Conservation (phyloP, 2,797 vertebrate species). For the Brotula barbata region DNA sequence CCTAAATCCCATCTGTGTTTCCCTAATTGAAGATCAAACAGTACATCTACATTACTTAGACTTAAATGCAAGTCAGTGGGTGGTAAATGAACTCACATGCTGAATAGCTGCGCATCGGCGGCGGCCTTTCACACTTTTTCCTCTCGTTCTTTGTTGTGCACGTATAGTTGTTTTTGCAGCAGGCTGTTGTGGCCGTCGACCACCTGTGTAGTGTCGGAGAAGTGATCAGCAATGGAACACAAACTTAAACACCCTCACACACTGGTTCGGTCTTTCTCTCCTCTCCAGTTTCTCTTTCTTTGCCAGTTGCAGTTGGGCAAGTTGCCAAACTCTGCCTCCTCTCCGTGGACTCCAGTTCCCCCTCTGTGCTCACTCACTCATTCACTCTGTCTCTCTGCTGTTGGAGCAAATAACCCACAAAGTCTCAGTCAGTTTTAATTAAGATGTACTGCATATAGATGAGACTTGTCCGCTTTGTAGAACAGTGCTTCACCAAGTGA, state of each 20-base stretch:
- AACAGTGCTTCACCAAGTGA: constrained; percentile 35
- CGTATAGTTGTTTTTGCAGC: constrained; percentile 41
- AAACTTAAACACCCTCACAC: constrained; percentile 25
- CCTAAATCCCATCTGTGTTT: constrained; percentile 45
- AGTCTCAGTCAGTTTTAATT: constrained; percentile 69
- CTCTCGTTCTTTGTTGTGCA: constrained; percentile 44
- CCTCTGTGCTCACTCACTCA: constrained; percentile 54
- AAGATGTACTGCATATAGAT: constrained; percentile 62
- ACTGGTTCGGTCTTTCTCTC: constrained; percentile 1
- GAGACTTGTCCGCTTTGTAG: constrained; percentile 58
- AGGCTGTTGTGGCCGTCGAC: constrained; percentile 21
- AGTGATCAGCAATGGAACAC: constrained; percentile 26
- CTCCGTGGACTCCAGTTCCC: constrained; percentile 61
- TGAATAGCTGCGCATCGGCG: constrained; percentile 63
- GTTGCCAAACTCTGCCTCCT: constrained; percentile 63
- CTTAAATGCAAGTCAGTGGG: constrained; percentile 47
- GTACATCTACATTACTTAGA: constrained; percentile 55
- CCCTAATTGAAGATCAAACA: constrained; percentile 55
- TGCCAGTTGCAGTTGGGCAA: constrained; percentile 65
- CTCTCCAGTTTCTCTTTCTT: constrained; percentile 37
- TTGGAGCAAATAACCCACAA: constrained; percentile 67
- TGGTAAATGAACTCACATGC: constrained; percentile 63
- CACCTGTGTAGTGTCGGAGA: constrained; percentile 44
- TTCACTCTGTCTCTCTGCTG: constrained; percentile 58
- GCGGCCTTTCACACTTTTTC: constrained; percentile 27